Evolutionary conservation across 2,888 invertebrate genomes (phyloP), one percentile per base, ranked within the genome.

Genomic region (Coenonympha arcania): DNA sequence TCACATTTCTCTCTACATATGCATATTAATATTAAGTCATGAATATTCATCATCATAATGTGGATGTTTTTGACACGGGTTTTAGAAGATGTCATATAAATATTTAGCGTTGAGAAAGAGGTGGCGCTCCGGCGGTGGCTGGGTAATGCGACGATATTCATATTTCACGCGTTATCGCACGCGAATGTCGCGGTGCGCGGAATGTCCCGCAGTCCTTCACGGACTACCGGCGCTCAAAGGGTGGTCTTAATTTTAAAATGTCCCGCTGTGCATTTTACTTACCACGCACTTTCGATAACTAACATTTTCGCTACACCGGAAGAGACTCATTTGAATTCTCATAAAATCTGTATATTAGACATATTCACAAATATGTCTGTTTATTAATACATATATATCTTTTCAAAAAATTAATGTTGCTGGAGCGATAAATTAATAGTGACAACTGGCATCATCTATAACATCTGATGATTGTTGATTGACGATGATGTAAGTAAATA

Each of bases 101-200:
- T 48, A 26, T 50, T 44, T 33, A 39, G n/a, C 48, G 48, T 50
- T 48, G 50, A 50, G 49, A 54, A 49, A 36, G 26, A 51, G 44
- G 50, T 54, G 56, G 61, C 59, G 53, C 60, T 59, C 44, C 61
- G 58, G 65, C 64, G 60, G 60, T 61, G 58, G 65, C 64, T 59
- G 60, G 64, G 67, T 74, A 76, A 73, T 71, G 70, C 75, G 71
- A 68, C 74, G 70, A 78, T 80, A 72, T 79, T 73, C 79, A 79
- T 83, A 80, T 75, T 73, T 84, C 72, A 80, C 65, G 55, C 60
- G 66, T 54, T 78, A 82, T 82, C 81, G 68, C 69, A 60, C 63
- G 67, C 65, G 69, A 66, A 79, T 75, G 75, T 71, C 65, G 68
- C 65, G 65, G 68, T 64, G 65, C 67, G 64, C 61, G 60, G 65